These are phyloP conservation scores for Myocastor coypus DNA, from an alignment of 2,113 vertebrate genomes.

Conservation along the genomic window DNA sequence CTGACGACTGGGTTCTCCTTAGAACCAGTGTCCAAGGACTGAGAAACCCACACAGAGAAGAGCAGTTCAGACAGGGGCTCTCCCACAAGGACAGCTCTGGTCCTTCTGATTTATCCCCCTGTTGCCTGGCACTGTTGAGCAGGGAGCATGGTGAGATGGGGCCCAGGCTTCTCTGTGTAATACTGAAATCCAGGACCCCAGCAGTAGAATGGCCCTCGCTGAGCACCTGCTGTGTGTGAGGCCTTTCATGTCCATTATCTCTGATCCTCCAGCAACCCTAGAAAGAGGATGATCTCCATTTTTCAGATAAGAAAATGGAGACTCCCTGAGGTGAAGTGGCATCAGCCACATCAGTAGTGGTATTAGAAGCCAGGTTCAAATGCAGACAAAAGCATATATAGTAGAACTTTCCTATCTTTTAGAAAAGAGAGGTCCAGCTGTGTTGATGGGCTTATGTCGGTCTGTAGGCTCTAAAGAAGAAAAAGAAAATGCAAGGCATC, in stretches of 20 bases:
- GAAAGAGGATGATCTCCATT: background rate
- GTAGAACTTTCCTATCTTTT: background rate
- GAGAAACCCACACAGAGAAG: background rate
- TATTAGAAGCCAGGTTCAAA: background rate
- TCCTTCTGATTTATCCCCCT: background rate
- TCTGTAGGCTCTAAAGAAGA: background rate
- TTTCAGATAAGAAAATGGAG: background rate
- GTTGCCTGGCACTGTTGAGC: background rate
- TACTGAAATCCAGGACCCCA: background rate
- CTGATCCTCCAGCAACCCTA: background rate
- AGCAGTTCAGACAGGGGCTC: fast-evolving
- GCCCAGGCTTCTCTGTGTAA: background rate
- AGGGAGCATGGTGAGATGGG: fast-evolving
- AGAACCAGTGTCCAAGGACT: background rate
- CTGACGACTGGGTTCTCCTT: background rate
- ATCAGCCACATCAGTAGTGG: background rate
- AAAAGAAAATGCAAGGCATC: background rate
- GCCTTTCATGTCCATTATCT: background rate
- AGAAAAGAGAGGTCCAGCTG: background rate
- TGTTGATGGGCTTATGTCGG: background rate
- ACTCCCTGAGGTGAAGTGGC: background rate
- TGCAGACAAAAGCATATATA: background rate
- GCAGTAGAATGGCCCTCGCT: background rate
- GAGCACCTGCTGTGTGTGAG: background rate
- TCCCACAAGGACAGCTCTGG: background rate